These are phyloP conservation scores for Cotesia congregata DNA, from an alignment of 2,888 invertebrate species.

Conservation along the genomic window DNA sequence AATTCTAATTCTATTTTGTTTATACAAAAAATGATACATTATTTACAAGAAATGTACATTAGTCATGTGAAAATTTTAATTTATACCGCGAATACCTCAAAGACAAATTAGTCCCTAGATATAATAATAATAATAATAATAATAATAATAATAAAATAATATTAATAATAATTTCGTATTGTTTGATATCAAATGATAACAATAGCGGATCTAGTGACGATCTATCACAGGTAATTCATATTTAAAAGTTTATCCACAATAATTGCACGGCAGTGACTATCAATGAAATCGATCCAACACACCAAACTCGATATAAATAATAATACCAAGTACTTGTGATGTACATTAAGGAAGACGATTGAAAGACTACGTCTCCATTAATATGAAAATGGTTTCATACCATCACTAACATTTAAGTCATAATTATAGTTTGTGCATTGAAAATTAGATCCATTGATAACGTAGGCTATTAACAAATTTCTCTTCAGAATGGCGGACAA, in stretches of 20 bases:
- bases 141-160: not conserved
- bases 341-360: not conserved
- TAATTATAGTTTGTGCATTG: not conserved
- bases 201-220: conserved; percentile 18
- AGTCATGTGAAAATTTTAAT: conserved; percentile 35
- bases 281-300: conserved; percentile 17
- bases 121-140: not conserved
- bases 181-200: not conserved
- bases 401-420: conserved; percentile 22
- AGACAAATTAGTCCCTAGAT: not conserved
- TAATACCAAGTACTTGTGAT: not conserved
- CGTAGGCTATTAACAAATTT: conserved; percentile 24
- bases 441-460: conserved; percentile 3
- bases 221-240: conserved; percentile 28
- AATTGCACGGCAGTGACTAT: conserved; percentile 38
- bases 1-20: conserved; percentile 41
- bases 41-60: conserved; percentile 50
- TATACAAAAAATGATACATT: conserved; percentile 46
- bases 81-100: not conserved
- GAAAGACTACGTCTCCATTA: not conserved
- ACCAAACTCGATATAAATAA: not conserved
- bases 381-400: conserved; percentile 45
- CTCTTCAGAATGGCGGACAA: conserved; percentile 71
- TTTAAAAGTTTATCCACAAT: not conserved
- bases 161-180: not conserved